Evolutionary conservation across 2,888 invertebrate genomes (phyloP).

Genomic region (Keiferia lycopersicella): DNA sequence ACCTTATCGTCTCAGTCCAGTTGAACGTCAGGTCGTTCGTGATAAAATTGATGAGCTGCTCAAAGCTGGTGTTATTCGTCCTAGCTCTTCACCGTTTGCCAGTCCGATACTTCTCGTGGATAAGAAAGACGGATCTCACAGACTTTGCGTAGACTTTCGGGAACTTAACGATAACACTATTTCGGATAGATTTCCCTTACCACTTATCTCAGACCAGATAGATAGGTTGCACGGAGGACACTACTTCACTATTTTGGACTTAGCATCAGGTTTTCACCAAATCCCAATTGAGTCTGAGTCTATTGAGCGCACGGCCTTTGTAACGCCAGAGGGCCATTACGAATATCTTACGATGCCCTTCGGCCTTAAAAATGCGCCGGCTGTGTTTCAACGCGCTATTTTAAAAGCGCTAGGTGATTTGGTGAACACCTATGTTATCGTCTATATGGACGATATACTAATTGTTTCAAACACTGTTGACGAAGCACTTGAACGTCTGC

Average conservation of each 20-base stretch:
- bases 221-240: constrained; percentile 28
- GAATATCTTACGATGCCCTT: too few relatives aligned
- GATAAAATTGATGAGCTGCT: neutral
- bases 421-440: neutral
- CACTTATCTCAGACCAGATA: too few relatives aligned
- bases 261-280: constrained; percentile 31
- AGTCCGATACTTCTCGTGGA: constrained; percentile 31
- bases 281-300: constrained; percentile 26
- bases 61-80: constrained; percentile 24
- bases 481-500: neutral
- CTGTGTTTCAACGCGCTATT: constrained; percentile 35
- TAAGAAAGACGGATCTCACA: constrained; percentile 29
- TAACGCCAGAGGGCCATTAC: too few relatives aligned
- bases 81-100: constrained; percentile 31
- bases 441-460: constrained; percentile 12
- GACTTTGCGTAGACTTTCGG: constrained; percentile 33
- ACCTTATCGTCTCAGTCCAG: constrained; percentile 26
- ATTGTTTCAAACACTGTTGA: neutral
- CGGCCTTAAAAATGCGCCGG: too few relatives aligned
- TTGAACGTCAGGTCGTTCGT: constrained; percentile 25
- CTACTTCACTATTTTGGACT: constrained; percentile 29
- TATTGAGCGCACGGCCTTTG: constrained; percentile 32
- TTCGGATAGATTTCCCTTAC: constrained; percentile 32
- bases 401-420: constrained; percentile 33
- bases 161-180: constrained; percentile 32